Evolutionary conservation across 2,113 vertebrate genomes (phyloP), one percentile per base, ranked within the genome.

Genomic region (Misgurnus mizolepis): DNA sequence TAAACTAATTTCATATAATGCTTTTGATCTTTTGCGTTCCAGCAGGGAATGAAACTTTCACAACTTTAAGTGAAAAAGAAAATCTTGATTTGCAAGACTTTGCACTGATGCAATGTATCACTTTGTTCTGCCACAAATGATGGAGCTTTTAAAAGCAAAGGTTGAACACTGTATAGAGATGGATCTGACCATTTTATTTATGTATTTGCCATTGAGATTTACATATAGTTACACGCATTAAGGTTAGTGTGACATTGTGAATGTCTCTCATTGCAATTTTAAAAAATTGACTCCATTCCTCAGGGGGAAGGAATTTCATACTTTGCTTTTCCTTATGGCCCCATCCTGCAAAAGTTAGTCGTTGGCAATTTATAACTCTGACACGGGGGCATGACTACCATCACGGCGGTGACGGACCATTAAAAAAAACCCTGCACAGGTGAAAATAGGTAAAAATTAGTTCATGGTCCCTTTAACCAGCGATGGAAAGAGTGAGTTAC

Each of bases 331-430:
- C 77, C 76, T 78, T 76, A 56, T 79, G 61, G 22, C 40, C 40
- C 43, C 80, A 58, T 81, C 60, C 86, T 80, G 58, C 12, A n/a
- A 73, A 80, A 18, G 84, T 76, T 41, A 67, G 79, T 47, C 6
- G 45, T 62, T 76, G 45, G 41, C 9, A 60, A 65, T 76, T 65
- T 64, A 50, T 76, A 50, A 76, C 73, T 39, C 22, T 50, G 73
- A 76, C 73, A 65, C 1, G 22, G 22, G 73, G 73, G 45, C 60
- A 64, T 39, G 73, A 76, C 73, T 43, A 18, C 49, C 18, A 22
- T 22, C 22, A 22, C 22, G 22, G 22, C 22, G 22, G 22, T 22
- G 22, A 22, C 22, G 1, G 22, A 22, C 22, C 22, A 49, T 76
- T 62, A 39, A 0, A 50, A 76, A 47, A 61, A 75, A 43, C 5